These are phyloP conservation scores for Xenus cinereus DNA, from an alignment of 2,113 vertebrate species.

Conservation along the genomic window DNA sequence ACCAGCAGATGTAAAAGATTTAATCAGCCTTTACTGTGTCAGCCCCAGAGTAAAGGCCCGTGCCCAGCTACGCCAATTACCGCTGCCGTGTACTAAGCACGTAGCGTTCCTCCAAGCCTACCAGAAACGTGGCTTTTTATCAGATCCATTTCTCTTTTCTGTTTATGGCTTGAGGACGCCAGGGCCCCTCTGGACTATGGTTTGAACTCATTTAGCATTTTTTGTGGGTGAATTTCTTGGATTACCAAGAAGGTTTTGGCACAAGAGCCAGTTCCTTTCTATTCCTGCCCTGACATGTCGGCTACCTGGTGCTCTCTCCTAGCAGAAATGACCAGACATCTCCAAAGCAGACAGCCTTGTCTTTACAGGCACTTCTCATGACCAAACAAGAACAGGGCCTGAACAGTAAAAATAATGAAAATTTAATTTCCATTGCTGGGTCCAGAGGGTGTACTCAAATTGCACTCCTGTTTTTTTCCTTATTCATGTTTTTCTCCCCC, in stretches of 20 bases:
- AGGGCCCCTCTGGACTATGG: not conserved
- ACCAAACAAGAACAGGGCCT: not conserved
- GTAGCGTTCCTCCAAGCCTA: not conserved
- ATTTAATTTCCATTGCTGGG: not conserved
- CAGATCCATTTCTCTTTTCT: not conserved
- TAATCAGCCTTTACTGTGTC: not conserved
- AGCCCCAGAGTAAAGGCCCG: not conserved
- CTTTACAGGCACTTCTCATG: not conserved
- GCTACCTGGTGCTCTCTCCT: not conserved
- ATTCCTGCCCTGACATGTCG: not conserved
- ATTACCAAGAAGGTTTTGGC: slow-evolving; percentile 25
- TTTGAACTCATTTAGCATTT: not conserved
- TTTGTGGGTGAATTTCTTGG: slow-evolving; percentile 20
- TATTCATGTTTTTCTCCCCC: not conserved
- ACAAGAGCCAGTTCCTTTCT: not conserved
- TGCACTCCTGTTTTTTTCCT: not conserved
- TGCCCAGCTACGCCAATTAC: not conserved
- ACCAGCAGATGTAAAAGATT: not conserved
- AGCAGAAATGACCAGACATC: not conserved
- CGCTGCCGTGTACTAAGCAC: rapidly evolving
- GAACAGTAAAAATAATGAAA: not conserved
- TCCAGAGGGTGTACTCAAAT: not conserved
- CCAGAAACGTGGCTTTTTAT: not conserved
- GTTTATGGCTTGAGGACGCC: not conserved
- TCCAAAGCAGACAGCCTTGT: not conserved